These are phyloP conservation scores for Apodemia zela DNA, from an alignment of 2,888 invertebrate species.

Conservation along the genomic window DNA sequence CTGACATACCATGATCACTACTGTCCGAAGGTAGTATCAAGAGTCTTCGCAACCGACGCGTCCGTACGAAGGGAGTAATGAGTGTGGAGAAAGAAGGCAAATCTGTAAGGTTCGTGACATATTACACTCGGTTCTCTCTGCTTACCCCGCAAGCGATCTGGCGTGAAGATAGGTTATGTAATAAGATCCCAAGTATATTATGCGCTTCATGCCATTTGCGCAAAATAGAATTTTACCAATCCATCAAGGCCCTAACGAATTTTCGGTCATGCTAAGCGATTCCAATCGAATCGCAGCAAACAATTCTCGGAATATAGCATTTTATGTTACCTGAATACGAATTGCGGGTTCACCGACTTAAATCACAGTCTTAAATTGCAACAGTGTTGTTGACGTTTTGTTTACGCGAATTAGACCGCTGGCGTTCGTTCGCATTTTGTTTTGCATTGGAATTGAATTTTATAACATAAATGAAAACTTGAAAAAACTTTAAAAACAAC, in stretches of 20 bases:
- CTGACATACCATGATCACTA: too few species aligned
- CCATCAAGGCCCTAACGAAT: constrained; percentile 4
- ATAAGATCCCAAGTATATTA: not conserved
- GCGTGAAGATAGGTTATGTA: too few species aligned
- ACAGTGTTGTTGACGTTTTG: constrained; percentile 4
- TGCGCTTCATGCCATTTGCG: not conserved
- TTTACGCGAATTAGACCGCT: not conserved
- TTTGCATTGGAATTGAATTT: not conserved
- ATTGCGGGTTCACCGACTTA: not conserved
- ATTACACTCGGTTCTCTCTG: too few species aligned
- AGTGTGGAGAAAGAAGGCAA: too few species aligned
- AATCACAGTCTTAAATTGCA: constrained; percentile 6
- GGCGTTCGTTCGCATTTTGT: not conserved
- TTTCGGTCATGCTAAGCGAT: constrained; percentile 10
- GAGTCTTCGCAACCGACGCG: too few species aligned
- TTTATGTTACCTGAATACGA: constrained; percentile 6
- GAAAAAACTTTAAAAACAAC: too few species aligned
- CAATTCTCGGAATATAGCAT: constrained; percentile 4
- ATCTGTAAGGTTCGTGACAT: too few species aligned
- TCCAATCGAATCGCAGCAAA: constrained; percentile 5
- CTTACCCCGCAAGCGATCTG: too few species aligned
- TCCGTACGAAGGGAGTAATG: too few species aligned
- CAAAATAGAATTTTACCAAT: not conserved
- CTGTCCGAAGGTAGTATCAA: too few species aligned
- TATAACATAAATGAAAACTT: not conserved